These are phyloP conservation scores for Caloenas nicobarica DNA, from an alignment of 2,113 vertebrate genomes.

Conservation along the genomic window DNA sequence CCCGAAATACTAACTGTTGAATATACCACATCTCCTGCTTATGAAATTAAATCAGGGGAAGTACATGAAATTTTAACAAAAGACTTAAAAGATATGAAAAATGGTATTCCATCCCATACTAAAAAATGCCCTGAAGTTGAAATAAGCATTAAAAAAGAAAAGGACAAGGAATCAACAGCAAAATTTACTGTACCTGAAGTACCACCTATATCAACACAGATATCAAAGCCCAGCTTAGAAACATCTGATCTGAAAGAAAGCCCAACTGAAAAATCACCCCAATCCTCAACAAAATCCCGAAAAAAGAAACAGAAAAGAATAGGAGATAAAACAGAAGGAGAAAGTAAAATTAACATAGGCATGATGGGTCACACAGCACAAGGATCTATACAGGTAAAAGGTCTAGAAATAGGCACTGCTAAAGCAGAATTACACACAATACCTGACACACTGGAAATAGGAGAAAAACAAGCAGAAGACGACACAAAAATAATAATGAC, in stretches of 20 bases:
- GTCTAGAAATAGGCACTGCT: constrained; percentile 3
- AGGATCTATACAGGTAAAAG: background rate
- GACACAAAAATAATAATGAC: background rate
- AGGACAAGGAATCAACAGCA: constrained; percentile 8
- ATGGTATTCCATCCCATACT: background rate
- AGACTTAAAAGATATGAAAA: constrained; percentile 22
- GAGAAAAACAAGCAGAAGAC: background rate
- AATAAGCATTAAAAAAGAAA: constrained; percentile 59
- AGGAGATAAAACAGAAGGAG: background rate
- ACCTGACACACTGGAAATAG: background rate
- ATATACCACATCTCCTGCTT: background rate
- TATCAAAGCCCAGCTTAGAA: background rate
- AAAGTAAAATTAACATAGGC: background rate
- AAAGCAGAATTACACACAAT: background rate
- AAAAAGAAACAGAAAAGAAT: constrained; percentile 57
- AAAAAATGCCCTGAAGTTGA: constrained; percentile 63
- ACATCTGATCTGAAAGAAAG: background rate
- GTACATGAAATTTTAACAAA: background rate
- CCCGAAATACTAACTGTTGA: constrained; percentile 1
- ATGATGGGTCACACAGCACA: background rate
- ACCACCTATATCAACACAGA: background rate
- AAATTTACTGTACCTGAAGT: background rate
- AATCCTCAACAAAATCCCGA: background rate
- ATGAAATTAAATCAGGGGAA: constrained; percentile 6
- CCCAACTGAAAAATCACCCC: background rate